phyloP scores from a whole-genome alignment of 2,797 vertebrate species.

The Micromesistius poutassou region DNA sequence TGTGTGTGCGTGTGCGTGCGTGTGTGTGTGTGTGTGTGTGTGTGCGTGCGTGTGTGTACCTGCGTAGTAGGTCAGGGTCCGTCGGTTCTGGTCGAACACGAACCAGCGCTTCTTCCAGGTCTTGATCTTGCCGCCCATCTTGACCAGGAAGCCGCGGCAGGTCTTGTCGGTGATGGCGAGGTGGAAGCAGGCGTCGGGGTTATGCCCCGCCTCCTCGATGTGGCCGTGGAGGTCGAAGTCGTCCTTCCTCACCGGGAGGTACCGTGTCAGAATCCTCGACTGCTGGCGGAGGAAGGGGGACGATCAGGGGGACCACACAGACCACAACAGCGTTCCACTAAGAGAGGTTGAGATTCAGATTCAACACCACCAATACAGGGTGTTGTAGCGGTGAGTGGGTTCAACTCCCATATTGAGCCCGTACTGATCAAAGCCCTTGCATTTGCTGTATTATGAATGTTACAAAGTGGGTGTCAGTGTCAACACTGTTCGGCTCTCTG shows the following conservation, averaged over 20 bases:
- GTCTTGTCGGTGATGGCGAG: conserved; percentile 93
- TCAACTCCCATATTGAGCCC: neutral
- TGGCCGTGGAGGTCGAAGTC: conserved; percentile 91
- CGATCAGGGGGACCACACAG: neutral
- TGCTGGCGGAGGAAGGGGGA: conserved; percentile 38
- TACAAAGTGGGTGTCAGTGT: too few species aligned
- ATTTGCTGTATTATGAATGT: too few species aligned
- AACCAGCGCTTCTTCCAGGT: conserved; percentile 99
- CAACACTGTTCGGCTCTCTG: too few species aligned
- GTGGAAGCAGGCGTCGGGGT: conserved; percentile 89
- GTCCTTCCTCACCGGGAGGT: conserved; percentile 88
- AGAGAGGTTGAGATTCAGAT: neutral
- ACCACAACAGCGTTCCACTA: neutral
- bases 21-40: neutral
- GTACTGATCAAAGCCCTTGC: too few species aligned
- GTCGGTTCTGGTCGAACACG: conserved; percentile 92
- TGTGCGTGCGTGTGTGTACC: conserved; percentile 61
- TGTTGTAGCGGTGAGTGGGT: neutral
- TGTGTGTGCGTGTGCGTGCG: neutral
- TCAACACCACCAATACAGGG: neutral
- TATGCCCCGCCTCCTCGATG: conserved; percentile 89
- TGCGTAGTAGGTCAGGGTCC: conserved; percentile 92
- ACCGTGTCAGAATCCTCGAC: conserved; percentile 90
- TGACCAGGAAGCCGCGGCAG: conserved; percentile 91
- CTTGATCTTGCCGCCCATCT: conserved; percentile 98